Conservation (phyloP, 1,140 invertebrate genomes). For the Oryzaephilus surinamensis region DNA sequence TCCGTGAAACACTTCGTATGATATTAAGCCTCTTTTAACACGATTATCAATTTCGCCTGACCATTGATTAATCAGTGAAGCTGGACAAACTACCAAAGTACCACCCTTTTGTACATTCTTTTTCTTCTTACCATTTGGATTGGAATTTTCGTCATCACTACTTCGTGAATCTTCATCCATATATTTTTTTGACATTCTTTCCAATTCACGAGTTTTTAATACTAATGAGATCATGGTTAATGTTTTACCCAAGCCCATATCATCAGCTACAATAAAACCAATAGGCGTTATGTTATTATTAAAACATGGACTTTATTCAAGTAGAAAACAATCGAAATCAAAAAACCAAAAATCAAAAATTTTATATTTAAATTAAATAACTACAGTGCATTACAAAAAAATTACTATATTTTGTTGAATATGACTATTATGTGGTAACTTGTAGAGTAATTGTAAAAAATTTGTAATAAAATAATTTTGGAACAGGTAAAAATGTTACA, state of each 20-base stretch:
- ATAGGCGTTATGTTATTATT: no score
- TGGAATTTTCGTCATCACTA: conserved; percentile 24
- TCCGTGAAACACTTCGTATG: conserved; percentile 71
- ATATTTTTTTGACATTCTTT: no score
- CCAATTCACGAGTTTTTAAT: conserved; percentile 36
- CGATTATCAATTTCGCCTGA: conserved; percentile 63
- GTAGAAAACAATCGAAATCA: no score
- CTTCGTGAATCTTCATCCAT: conserved; percentile 15
- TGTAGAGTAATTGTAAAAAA: no score
- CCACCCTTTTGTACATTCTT: conserved; percentile 42
- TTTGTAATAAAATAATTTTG: no score
- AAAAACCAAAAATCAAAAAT: no score
- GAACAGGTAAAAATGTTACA: no score
- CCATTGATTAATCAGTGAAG: conserved; percentile 79
- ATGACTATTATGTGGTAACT: no score
- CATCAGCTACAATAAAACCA: conserved; percentile 67
- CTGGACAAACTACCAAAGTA: conserved; percentile 83
- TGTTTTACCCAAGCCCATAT: conserved; percentile 93
- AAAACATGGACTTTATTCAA: no score
- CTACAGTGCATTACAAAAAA: no score
- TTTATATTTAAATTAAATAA: no score
- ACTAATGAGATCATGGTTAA: conserved; percentile 83
- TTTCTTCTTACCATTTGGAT: conserved; percentile 17
- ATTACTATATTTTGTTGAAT: no score
- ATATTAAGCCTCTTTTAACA: conserved; percentile 48